Evolutionary conservation across 2,113 vertebrate species (phyloP).

Genomic region (Lycaon pictus): DNA sequence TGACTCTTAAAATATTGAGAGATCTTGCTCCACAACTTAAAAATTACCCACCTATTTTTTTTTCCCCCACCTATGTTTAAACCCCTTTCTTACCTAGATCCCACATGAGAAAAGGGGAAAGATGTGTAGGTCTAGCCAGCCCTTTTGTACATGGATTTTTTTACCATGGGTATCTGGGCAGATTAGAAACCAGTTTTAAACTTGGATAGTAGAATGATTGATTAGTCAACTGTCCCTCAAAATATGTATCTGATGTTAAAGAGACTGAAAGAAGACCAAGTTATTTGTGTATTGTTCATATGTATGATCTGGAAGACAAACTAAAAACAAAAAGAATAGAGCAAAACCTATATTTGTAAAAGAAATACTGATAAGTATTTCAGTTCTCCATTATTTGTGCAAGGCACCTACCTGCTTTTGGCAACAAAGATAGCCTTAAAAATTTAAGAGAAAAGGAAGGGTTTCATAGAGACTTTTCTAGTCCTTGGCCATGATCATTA

Average conservation of each 20-base stretch:
- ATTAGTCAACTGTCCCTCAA: neutral
- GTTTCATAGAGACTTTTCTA: neutral
- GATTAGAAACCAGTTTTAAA: slow-evolving; percentile 44
- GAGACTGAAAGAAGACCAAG: slow-evolving; percentile 16
- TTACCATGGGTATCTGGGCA: neutral
- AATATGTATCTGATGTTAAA: slow-evolving; percentile 13
- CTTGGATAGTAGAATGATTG: slow-evolving; percentile 18
- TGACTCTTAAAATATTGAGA: slow-evolving; percentile 43
- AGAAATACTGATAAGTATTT: neutral
- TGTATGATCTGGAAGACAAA: slow-evolving; percentile 30
- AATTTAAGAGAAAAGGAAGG: neutral
- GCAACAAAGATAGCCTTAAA: slow-evolving; percentile 25
- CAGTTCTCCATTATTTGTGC: neutral
- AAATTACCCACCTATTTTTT: neutral
- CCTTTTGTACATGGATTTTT: neutral
- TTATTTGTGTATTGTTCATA: slow-evolving; percentile 10
- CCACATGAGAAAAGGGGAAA: neutral
- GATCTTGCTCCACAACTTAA: slow-evolving; percentile 42
- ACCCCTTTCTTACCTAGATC: neutral
- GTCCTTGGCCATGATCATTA: neutral
- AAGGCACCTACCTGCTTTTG: neutral
- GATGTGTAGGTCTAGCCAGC: neutral
- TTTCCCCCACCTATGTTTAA: neutral
- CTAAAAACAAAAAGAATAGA: neutral
- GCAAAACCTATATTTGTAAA: slow-evolving; percentile 37